A percentile compares a stretch with the other conserved stretches of the same genome.
Conservation (phyloP, 2,888 invertebrate species). For the Oligia fasciuncula region DNA sequence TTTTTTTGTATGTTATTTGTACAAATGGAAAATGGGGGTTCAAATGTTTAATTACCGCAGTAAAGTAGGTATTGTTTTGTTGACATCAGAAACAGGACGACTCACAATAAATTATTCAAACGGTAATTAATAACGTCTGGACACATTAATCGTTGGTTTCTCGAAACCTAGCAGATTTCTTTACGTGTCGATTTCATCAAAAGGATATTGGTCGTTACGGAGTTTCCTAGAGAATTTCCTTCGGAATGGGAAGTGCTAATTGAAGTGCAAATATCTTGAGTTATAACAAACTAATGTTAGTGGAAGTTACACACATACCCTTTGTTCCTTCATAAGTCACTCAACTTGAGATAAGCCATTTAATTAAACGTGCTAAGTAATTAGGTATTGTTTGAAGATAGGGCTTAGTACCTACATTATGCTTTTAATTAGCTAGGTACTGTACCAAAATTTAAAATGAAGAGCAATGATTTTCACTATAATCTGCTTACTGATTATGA, state of each 20-base stretch:
- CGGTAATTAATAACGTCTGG: background rate
- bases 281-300: conserved; percentile 11
- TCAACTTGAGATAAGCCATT: conserved; percentile 53
- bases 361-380: conserved; percentile 46
- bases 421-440: too few relatives aligned
- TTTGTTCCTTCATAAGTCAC: conserved; percentile 46
- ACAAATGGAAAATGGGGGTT: background rate
- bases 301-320: conserved; percentile 29
- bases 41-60: background rate
- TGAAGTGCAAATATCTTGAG: conserved; percentile 24
- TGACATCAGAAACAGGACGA: conserved; percentile 7
- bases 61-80: conserved; percentile 2
- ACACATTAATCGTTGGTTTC: conserved; percentile 35
- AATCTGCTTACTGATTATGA: background rate
- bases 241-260: conserved; percentile 46
- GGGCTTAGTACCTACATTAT: background rate
- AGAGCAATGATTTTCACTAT: background rate
- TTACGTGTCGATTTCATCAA: conserved; percentile 44
- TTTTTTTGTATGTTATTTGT: background rate
- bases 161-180: conserved; percentile 34
- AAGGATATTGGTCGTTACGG: conserved; percentile 52
- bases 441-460: background rate
- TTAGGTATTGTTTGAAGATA: conserved; percentile 47
- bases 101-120: conserved; percentile 12
- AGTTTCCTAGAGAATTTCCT: conserved; percentile 55